Evolutionary conservation across 2,797 vertebrate genomes (phyloP), one percentile per base, ranked within the genome.

Genomic region (Eutrigla gurnardus): DNA sequence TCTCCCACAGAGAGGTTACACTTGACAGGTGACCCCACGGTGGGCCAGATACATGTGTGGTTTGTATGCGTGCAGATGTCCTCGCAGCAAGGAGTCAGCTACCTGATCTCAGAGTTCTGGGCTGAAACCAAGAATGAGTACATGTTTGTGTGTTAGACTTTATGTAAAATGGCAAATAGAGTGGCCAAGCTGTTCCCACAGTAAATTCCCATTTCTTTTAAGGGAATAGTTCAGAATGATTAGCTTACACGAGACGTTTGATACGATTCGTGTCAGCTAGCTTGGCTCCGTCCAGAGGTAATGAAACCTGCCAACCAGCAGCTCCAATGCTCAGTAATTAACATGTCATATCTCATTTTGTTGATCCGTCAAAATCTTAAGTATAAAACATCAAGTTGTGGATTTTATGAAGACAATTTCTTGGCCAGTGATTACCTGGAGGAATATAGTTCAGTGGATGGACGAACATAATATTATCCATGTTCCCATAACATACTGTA

Each of bases 1-100:
- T 70, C 81, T 75, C 88, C 89, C 15, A 47, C 77, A 36, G 90
- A 78, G 86, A 89, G 79, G 81, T 68, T 82, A 65, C 81, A 79
- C 83, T 75, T 82, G 67, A 66, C 72, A 75, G 79, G 59, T 39
- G 50, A 15, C 74, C 77, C 66, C 61, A 32, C n/a, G 39, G 81
- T 70, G 88, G 46, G 77, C 80, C 80, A 63, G 78, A 77, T 78
- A 70, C 83, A 83, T 62, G 68, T 65, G 65, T 59, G 64, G 73
- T 68, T 77, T 78, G 59, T 49, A 57, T 67, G 47, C 53, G 54
- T 54, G 75, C 73, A 57, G 62, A 64, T 70, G 76, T 75, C 45
- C 59, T 77, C 45, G 0, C 73, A 80, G 80, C 57, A 40, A 55
- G 77, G 47, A 13, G 63, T 65, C 43, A 14, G 72, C 53, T 55